phyloP scores from a whole-genome alignment of 2,888 invertebrate genomes.

The Eupeodes luniger region DNA sequence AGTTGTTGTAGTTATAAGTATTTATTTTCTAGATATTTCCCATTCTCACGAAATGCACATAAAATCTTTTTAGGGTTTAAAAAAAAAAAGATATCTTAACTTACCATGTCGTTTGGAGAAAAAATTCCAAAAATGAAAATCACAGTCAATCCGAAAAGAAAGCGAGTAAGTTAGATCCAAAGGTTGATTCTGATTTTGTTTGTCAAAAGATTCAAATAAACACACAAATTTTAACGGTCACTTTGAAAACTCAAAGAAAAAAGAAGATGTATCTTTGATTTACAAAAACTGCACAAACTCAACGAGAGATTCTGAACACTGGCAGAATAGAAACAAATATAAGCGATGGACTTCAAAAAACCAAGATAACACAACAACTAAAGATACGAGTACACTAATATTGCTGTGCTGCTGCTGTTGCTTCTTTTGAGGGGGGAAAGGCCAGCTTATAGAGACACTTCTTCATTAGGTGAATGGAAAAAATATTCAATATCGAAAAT shows the following conservation, averaged over 20 bases:
- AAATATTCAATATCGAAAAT: conserved; percentile 27
- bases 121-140: conserved; percentile 57
- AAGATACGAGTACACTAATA: background rate
- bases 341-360: conserved; percentile 42
- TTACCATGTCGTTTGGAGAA: conserved; percentile 65
- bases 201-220: conserved; percentile 3
- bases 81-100: conserved; percentile 3
- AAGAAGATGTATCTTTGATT: conserved; percentile 20
- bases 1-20: background rate
- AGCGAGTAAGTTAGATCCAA: conserved; percentile 31
- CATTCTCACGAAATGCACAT: conserved; percentile 75
- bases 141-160: conserved; percentile 37
- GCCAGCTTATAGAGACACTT: conserved; percentile 21
- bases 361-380: conserved; percentile 16
- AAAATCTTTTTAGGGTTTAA: conserved; percentile 28
- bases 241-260: conserved; percentile 5
- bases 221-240: conserved; percentile 28
- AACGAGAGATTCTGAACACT: conserved; percentile 8
- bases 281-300: conserved; percentile 43
- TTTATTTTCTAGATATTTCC: conserved; percentile 35
- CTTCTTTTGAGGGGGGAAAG: background rate
- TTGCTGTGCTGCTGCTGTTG: background rate
- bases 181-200: conserved; percentile 24
- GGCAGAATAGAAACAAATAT: background rate
- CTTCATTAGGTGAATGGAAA: background rate